These are phyloP conservation scores for Phymatocera aterrima DNA, from an alignment of 2,888 invertebrate genomes.

Conservation along the genomic window DNA sequence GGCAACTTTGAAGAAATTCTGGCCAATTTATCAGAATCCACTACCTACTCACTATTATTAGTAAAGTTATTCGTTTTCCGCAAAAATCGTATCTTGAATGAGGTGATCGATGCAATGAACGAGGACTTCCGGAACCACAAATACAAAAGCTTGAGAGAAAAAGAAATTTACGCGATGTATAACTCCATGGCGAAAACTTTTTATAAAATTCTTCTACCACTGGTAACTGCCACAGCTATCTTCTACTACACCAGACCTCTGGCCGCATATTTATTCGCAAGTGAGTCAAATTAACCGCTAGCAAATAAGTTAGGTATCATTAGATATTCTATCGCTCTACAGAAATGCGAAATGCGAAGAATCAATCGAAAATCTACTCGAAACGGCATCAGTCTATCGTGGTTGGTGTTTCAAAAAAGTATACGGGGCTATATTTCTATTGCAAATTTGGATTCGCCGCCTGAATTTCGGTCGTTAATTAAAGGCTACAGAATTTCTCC, in stretches of 20 bases:
- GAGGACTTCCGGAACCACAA: constrained; percentile 8
- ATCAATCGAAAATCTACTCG: not conserved
- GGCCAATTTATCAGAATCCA: constrained; percentile 63
- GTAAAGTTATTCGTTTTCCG: constrained; percentile 61
- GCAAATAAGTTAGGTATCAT: not conserved
- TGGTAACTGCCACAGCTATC: not conserved
- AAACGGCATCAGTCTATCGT: not conserved
- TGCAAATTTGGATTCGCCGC: not conserved
- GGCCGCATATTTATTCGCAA: not conserved
- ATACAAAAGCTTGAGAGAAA: not conserved
- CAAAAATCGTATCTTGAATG: not conserved
- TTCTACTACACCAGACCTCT: constrained; percentile 40
- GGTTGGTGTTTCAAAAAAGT: not conserved
- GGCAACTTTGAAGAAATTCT: constrained; percentile 62
- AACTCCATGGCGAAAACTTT: constrained; percentile 7
- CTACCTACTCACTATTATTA: constrained; percentile 63
- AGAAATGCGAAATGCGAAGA: no score
- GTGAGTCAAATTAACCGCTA: not conserved
- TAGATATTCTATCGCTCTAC: not conserved
- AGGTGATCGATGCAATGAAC: constrained; percentile 19
- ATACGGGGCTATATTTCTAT: not conserved
- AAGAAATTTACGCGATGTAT: not conserved
- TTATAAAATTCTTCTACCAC: constrained; percentile 5
- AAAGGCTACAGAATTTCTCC: not conserved
- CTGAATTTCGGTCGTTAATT: not conserved